phyloP scores from a whole-genome alignment of 1,140 invertebrate species.

The Temnothorax nylanderi region DNA sequence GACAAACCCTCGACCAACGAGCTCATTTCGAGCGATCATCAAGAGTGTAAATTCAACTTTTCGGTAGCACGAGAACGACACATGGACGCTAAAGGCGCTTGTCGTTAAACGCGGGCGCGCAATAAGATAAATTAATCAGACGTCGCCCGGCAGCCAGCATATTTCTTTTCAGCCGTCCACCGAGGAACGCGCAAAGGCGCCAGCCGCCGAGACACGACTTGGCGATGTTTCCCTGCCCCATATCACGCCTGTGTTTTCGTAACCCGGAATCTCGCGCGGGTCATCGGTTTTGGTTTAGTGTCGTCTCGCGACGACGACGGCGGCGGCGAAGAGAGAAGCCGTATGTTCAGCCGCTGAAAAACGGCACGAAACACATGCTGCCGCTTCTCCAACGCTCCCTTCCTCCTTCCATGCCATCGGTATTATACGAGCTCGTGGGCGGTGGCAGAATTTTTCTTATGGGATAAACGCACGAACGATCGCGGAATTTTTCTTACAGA shows the following conservation, averaged over 20 bases:
- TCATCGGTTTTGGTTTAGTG: conserved; percentile 65
- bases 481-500: conserved; percentile 8
- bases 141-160: conserved; percentile 33
- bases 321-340: conserved; percentile 24
- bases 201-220: conserved; percentile 58
- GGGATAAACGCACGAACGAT: not conserved
- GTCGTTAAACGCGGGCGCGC: conserved; percentile 37
- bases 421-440: conserved; percentile 53
- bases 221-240: conserved; percentile 63
- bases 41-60: conserved; percentile 31
- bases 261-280: conserved; percentile 68
- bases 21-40: conserved; percentile 14
- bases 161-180: conserved; percentile 52
- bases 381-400: conserved; percentile 18
- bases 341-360: conserved; percentile 57
- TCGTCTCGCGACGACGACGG: conserved; percentile 32
- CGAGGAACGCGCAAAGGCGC: conserved; percentile 55
- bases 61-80: conserved; percentile 24
- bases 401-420: not conserved
- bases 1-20: not conserved
- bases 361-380: conserved; percentile 52
- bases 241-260: conserved; percentile 67
- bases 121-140: conserved; percentile 65
- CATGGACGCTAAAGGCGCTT: conserved; percentile 44
- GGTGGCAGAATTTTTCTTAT: conserved; percentile 52